Conservation (phyloP, 2,888 invertebrate species). For the Amitus sp. region DNA sequence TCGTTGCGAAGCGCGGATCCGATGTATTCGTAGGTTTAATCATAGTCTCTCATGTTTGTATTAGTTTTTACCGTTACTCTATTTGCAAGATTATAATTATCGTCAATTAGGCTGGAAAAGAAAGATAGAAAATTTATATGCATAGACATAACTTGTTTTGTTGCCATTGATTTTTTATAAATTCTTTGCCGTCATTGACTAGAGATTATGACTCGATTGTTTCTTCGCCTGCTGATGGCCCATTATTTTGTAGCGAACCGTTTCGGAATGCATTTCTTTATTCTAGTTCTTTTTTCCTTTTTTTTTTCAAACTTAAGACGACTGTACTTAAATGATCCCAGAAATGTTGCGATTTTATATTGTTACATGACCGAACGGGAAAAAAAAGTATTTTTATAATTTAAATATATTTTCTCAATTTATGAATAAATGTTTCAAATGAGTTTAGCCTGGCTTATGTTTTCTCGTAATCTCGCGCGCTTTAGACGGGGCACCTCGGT, state of each 20-base stretch:
- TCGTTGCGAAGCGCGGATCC: constrained; percentile 1
- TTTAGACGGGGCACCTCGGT: constrained; percentile 8
- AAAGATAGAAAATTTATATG: constrained; percentile 8
- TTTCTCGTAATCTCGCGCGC: not conserved
- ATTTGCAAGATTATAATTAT: constrained; percentile 3
- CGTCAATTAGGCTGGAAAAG: constrained; percentile 1
- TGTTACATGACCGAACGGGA: constrained; percentile 28
- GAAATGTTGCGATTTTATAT: constrained; percentile 36
- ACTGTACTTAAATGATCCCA: constrained; percentile 37
- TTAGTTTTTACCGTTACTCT: constrained; percentile 6
- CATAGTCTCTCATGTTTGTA: not conserved
- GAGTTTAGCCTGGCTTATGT: not conserved
- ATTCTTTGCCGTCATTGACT: constrained; percentile 16
- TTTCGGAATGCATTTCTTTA: not conserved
- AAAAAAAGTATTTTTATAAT: constrained; percentile 26
- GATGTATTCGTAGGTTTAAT: constrained; percentile 3
- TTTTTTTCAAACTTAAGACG: not conserved
- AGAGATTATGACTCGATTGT: not conserved
- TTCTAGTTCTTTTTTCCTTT: no score
- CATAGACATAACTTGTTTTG: constrained; percentile 36
- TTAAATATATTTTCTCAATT: constrained; percentile 18
- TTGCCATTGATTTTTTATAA: constrained; percentile 38
- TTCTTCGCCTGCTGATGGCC: not conserved
- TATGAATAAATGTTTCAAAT: constrained; percentile 24
- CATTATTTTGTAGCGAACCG: no score